Evolutionary conservation across 2,113 vertebrate genomes (phyloP).

Genomic region (Mormyrus iriodes): DNA sequence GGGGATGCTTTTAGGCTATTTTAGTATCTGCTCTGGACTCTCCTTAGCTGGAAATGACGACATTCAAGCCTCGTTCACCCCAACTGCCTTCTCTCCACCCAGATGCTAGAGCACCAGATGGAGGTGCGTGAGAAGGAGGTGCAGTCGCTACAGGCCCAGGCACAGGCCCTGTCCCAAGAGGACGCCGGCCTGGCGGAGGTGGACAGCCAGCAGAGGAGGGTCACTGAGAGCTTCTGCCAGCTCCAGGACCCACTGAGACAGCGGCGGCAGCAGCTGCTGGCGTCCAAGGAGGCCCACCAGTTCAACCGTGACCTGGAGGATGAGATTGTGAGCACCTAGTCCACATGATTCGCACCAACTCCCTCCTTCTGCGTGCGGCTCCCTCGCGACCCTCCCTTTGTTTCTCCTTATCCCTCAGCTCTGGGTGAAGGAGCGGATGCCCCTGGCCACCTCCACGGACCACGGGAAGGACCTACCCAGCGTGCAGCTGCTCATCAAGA

Average conservation of each 20-base stretch:
- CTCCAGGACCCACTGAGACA: constrained; percentile 77
- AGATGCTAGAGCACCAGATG: constrained; percentile 94
- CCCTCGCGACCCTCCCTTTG: not conserved
- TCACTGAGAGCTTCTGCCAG: constrained; percentile 72
- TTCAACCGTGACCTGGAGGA: constrained; percentile 86
- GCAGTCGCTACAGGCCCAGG: constrained; percentile 70
- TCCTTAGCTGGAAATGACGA: not conserved
- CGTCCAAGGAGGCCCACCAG: constrained; percentile 85
- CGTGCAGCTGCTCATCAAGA: constrained; percentile 82
- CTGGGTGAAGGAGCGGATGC: constrained; percentile 84
- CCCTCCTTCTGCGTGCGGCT: not conserved
- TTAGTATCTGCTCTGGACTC: not conserved
- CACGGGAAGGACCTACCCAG: constrained; percentile 81
- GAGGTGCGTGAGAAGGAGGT: constrained; percentile 92
- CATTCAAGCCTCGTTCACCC: not conserved
- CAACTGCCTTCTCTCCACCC: not conserved
- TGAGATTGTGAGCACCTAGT: constrained; percentile 74
- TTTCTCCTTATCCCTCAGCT: constrained; percentile 52
- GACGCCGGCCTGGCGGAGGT: constrained; percentile 61
- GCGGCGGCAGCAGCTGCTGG: constrained; percentile 72
- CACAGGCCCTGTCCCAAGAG: constrained; percentile 76
- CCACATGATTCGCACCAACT: not conserved
- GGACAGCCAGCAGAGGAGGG: constrained; percentile 57
- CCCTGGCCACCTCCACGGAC: constrained; percentile 77
- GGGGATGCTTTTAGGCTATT: not conserved